phyloP scores from a whole-genome alignment of 2,797 vertebrate genomes.

The Halcyon badia region DNA sequence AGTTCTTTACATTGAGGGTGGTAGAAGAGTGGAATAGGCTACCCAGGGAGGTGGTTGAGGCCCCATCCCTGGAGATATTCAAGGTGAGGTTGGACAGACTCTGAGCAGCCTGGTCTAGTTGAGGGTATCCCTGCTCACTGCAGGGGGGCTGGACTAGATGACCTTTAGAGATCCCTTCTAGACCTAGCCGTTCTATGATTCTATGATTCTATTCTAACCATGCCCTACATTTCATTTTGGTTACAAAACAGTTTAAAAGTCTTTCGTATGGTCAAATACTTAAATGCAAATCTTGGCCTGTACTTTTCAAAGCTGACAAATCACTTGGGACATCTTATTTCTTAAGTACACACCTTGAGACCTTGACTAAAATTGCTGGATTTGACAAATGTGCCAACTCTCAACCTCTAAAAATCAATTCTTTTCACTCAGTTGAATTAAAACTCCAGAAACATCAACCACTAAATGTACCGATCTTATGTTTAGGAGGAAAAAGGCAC shows the following conservation, averaged over 20 bases:
- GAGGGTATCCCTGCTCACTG: too few species aligned
- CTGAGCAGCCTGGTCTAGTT: too few species aligned
- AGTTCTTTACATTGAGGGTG: too few species aligned
- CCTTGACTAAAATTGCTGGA: not conserved
- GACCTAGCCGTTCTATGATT: too few species aligned
- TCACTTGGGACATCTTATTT: constrained; percentile 3
- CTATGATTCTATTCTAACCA: not conserved
- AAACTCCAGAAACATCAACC: not conserved
- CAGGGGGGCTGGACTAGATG: too few species aligned
- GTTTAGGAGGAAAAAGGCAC: not conserved
- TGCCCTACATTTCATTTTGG: not conserved
- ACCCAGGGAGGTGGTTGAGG: too few species aligned
- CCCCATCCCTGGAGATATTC: too few species aligned
- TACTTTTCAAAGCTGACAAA: not conserved
- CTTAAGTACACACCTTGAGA: not conserved
- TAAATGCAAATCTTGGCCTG: not conserved
- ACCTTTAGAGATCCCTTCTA: too few species aligned
- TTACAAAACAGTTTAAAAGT: not conserved
- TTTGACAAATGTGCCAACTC: not conserved
- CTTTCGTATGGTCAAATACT: not conserved
- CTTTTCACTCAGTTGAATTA: not conserved
- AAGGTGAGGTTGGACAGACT: too few species aligned
- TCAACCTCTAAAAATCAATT: constrained; percentile 18
- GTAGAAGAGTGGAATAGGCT: too few species aligned
- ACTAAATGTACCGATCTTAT: not conserved